phyloP scores from a whole-genome alignment of 2,113 vertebrate species.

The Columbina picui region DNA sequence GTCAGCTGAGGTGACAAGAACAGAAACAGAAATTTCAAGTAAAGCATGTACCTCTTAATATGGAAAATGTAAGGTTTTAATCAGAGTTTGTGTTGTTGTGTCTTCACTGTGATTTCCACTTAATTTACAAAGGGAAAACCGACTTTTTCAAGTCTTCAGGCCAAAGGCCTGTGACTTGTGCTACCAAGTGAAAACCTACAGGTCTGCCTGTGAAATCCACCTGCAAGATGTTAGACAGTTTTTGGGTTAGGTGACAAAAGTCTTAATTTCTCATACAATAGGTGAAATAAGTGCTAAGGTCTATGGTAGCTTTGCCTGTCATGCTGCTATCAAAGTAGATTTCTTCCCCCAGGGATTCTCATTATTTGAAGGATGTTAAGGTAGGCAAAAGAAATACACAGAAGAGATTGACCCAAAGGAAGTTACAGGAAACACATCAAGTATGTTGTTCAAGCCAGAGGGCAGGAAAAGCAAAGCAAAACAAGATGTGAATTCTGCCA shows the following conservation, averaged over 20 bases:
- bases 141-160: not conserved
- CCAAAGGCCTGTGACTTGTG: not conserved
- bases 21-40: not conserved
- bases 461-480: not conserved
- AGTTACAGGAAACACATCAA: not conserved
- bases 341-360: not conserved
- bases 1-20: not conserved
- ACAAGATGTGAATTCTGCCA: not conserved
- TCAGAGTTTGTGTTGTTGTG: not conserved
- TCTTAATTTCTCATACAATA: not conserved
- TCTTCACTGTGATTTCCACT: not conserved
- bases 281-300: not conserved
- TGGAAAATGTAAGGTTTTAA: not conserved
- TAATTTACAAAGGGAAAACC: not conserved
- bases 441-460: not conserved
- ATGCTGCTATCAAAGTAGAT: not conserved
- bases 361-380: not conserved
- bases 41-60: not conserved
- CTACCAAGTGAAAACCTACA: not conserved
- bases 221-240: not conserved
- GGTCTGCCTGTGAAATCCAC: not conserved
- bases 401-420: not conserved
- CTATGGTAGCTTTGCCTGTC: not conserved
- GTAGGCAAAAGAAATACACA: not conserved
- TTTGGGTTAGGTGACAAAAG: not conserved